Evolutionary conservation across 30 jellyfish, hydroid and myxozoan genomes (phyloP), one percentile per base, ranked within the genome.

Genomic region (Rhopilema esculentum): DNA sequence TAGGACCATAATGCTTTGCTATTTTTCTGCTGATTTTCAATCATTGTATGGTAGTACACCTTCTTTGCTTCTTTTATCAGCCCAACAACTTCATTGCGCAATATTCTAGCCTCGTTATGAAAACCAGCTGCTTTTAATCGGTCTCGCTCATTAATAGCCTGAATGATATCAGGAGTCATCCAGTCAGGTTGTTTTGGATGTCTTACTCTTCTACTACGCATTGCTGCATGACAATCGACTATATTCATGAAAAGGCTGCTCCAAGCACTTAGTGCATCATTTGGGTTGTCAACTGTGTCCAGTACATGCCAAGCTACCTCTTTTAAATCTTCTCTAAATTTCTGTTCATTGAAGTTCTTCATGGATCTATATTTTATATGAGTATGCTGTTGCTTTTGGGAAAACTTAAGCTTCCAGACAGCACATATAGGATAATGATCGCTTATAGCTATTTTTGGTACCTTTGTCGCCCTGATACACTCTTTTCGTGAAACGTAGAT

Each of bases 131-230:
- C 79, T 62, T 62, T 25, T 62, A 61, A 29, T 25, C 67, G 79
- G 72, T 81, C 91, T 2, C 83, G 81, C 40, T 81, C 78, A 53
- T 21, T 63, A 23, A 67, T 81, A 48, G 83, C 81, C 20, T 48
- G 48, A 48, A 48, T 20, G 77, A 81, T 81, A 53, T 81, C 83
- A 63, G 79, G 82, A 27, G 84, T 81, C 79, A 61, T 79, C 89
- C 82, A 62, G 80, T 64, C 89, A 53, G 81, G 79, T 62, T 79
- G 89, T 30, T 65, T 64, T 67, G 66, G 82, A 40, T 67, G 82
- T 67, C 70, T 81, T 24, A 31, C 91, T 81, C 91, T 81, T 67
- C 61, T 30, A 27, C 80, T 81, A 21, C 84, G 72, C 78, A 32
- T n/a, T 48, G 73, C 49, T 22, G 81, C 82, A 29, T 81, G 78